A percentile compares a stretch with the other conserved stretches of the same genome.
Evolutionary conservation across 2,888 invertebrate genomes (phyloP).

Genomic region (Zygaena filipendulae): DNA sequence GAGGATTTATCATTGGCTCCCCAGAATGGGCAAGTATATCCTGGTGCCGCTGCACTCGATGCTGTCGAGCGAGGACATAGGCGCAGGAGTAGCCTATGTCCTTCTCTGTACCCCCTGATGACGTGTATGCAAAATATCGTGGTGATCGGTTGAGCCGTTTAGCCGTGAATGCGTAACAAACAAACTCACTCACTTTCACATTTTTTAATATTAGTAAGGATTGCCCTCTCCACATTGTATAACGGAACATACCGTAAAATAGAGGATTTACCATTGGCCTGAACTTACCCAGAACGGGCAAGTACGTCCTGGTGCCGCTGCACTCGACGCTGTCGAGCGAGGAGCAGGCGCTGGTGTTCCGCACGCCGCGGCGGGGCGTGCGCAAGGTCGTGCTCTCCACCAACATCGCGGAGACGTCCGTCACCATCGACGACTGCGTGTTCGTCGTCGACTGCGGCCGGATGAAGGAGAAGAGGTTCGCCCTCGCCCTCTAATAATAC

Average conservation of each 20-base stretch:
- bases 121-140: too few relatives aligned
- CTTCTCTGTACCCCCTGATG: too few relatives aligned
- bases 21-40: conserved; percentile 72
- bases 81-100: too few relatives aligned
- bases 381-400: conserved; percentile 92
- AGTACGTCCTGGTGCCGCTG: conserved; percentile 80
- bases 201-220: too few relatives aligned
- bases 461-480: conserved; percentile 86
- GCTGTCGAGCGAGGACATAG: conserved; percentile 86
- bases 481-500: conserved; percentile 1
- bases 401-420: conserved; percentile 95
- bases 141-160: too few relatives aligned
- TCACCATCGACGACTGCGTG: conserved; percentile 96
- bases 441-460: conserved; percentile 93
- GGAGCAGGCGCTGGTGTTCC: conserved; percentile 81
- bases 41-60: conserved; percentile 89
- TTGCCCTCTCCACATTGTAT: too few relatives aligned
- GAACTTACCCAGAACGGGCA: conserved; percentile 71
- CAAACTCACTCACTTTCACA: too few relatives aligned
- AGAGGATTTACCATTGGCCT: too few relatives aligned
- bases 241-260: too few relatives aligned
- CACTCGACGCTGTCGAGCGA: conserved; percentile 88
- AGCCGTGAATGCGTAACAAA: too few relatives aligned
- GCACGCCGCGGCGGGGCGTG: conserved; percentile 74
- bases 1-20: too few relatives aligned